These are phyloP conservation scores for Smittia sp. DNA, from an alignment of 2,888 invertebrate genomes.

Conservation along the genomic window DNA sequence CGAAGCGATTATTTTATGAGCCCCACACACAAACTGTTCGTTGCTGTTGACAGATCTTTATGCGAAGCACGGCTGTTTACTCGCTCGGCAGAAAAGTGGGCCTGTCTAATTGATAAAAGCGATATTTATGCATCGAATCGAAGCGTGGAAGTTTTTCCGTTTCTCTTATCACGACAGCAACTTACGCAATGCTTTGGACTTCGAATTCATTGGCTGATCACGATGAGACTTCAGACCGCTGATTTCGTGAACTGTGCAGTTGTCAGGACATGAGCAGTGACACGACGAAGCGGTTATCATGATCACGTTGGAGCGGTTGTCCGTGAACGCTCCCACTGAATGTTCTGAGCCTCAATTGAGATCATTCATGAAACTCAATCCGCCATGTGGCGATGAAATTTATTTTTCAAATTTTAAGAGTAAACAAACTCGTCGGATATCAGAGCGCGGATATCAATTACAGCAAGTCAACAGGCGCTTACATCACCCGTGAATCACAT, in stretches of 20 bases:
- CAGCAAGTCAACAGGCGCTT: neutral
- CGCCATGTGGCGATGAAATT: neutral
- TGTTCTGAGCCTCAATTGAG: neutral
- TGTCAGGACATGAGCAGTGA: too few species aligned
- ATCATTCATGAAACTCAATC: neutral
- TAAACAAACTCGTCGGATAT: slow-evolving; percentile 2
- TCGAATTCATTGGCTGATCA: too few species aligned
- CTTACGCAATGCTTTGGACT: too few species aligned
- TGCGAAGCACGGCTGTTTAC: neutral
- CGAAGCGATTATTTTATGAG: neutral
- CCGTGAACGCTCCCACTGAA: too few species aligned
- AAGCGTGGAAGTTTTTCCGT: too few species aligned
- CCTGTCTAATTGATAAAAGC: neutral
- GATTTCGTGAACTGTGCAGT: too few species aligned
- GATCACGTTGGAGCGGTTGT: too few species aligned
- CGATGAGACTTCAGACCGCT: too few species aligned
- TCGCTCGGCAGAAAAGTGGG: neutral
- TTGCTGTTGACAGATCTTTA: neutral
- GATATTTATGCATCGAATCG: too few species aligned
- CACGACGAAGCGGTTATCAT: too few species aligned
- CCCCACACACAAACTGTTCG: neutral
- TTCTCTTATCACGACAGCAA: too few species aligned
- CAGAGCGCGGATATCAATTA: slow-evolving; percentile 4
- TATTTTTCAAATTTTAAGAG: neutral
- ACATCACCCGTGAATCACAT: neutral